These are phyloP conservation scores for Kuschelorhynchus macadamiae DNA, from an alignment of 2,888 invertebrate genomes.

Conservation along the genomic window DNA sequence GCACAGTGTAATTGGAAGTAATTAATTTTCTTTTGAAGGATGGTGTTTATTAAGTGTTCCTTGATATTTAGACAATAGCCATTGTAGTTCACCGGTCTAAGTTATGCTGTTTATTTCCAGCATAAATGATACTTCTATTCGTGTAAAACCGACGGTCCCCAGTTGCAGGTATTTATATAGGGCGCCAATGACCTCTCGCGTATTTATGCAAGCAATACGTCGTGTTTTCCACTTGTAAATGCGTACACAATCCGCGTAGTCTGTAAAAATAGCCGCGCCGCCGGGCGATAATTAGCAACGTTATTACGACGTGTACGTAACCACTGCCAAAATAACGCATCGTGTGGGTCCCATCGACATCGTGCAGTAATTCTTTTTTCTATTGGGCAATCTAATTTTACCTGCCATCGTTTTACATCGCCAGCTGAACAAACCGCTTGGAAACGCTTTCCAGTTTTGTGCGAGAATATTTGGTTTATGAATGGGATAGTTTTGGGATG, in stretches of 20 bases:
- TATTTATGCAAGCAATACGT: conserved; percentile 61
- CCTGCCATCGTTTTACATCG: conserved; percentile 2
- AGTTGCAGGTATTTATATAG: conserved; percentile 61
- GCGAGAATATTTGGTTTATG: no score
- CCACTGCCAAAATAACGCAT: conserved; percentile 14
- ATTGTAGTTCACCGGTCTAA: no score
- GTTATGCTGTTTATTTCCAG: conserved; percentile 13
- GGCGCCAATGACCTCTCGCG: conserved; percentile 62
- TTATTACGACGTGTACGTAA: conserved; percentile 9
- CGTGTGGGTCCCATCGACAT: conserved; percentile 3
- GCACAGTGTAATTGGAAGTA: no score
- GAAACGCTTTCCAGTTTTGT: no score
- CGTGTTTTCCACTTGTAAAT: conserved; percentile 59
- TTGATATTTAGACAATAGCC: no score
- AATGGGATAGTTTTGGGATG: no score
- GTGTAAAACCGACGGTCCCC: conserved; percentile 48
- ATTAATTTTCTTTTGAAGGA: no score
- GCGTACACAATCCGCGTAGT: conserved; percentile 58
- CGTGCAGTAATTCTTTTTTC: conserved; percentile 6
- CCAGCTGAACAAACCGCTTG: conserved; percentile 11
- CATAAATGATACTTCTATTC: conserved; percentile 30
- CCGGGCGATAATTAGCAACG: conserved; percentile 50
- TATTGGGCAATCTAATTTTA: conserved; percentile 24
- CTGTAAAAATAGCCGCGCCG: conserved; percentile 56
- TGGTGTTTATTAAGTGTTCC: no score